These are phyloP conservation scores for Nanger granti DNA, from an alignment of 2,113 vertebrate species.

Conservation along the genomic window DNA sequence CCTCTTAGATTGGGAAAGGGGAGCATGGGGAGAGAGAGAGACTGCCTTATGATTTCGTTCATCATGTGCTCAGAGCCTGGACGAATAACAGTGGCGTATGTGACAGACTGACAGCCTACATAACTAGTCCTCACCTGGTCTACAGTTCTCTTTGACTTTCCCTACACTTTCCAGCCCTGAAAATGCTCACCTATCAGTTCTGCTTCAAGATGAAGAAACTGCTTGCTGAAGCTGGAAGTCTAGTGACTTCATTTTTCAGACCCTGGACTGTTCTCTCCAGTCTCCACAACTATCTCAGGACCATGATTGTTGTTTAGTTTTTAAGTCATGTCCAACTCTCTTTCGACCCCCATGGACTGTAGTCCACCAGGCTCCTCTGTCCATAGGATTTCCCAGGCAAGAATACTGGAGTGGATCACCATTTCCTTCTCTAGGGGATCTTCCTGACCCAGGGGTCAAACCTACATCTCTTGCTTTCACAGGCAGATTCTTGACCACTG, in stretches of 20 bases:
- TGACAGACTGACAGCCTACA: background rate
- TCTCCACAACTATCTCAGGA: background rate
- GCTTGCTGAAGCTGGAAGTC: background rate
- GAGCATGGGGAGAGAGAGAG: background rate
- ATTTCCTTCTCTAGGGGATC: background rate
- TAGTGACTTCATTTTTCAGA: background rate
- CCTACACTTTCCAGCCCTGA: background rate
- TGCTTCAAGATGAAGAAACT: background rate
- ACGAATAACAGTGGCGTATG: accelerated
- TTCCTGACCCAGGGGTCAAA: background rate
- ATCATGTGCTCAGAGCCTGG: background rate
- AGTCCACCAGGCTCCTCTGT: too few species aligned
- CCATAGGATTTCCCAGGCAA: too few species aligned
- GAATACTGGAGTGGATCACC: too few species aligned
- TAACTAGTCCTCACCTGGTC: background rate
- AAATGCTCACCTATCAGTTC: background rate
- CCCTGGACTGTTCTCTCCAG: background rate
- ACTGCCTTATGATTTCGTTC: background rate
- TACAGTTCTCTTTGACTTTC: background rate
- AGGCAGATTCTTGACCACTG: background rate
- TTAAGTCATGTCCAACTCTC: background rate
- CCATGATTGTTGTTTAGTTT: background rate
- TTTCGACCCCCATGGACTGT: too few species aligned
- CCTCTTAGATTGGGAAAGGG: background rate
- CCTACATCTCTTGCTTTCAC: background rate